A percentile compares a stretch with the other conserved stretches of the same genome.
These are phyloP conservation scores for Epinephelus moara DNA, from an alignment of 2,113 vertebrate genomes.

Conservation along the genomic window DNA sequence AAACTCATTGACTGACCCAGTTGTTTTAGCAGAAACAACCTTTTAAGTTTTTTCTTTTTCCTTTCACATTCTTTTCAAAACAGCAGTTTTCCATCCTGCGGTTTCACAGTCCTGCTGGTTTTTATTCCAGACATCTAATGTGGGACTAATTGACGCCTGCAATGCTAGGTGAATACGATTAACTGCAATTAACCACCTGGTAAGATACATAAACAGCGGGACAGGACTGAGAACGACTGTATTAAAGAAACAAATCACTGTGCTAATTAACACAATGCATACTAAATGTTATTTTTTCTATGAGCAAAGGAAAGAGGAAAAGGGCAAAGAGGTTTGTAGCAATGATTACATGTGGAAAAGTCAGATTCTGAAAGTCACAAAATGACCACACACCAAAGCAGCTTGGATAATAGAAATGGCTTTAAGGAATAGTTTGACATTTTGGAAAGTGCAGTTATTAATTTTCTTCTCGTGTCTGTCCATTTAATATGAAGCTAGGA, in stretches of 20 bases:
- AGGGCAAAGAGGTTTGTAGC: constrained; percentile 44
- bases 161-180: constrained; percentile 46
- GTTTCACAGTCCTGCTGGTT: constrained; percentile 11
- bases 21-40: constrained; percentile 23
- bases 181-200: constrained; percentile 42
- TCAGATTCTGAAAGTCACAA: constrained; percentile 13
- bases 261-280: constrained; percentile 42
- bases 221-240: neutral
- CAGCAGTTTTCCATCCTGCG: neutral
- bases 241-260: constrained; percentile 51
- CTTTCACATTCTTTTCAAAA: neutral
- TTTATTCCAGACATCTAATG: constrained; percentile 20
- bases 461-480: neutral
- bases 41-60: neutral
- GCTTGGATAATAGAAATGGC: neutral
- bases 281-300: constrained; percentile 52
- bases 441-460: neutral
- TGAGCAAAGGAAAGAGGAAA: constrained; percentile 44
- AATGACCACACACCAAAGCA: constrained; percentile 1
- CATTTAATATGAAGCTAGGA: neutral
- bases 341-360: constrained; percentile 29
- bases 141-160: constrained; percentile 35
- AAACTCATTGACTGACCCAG: constrained; percentile 29
- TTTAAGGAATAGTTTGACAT: neutral
- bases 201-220: constrained; percentile 42